Conservation (phyloP, 1,140 invertebrate genomes). For the Drosophila ambigua region DNA sequence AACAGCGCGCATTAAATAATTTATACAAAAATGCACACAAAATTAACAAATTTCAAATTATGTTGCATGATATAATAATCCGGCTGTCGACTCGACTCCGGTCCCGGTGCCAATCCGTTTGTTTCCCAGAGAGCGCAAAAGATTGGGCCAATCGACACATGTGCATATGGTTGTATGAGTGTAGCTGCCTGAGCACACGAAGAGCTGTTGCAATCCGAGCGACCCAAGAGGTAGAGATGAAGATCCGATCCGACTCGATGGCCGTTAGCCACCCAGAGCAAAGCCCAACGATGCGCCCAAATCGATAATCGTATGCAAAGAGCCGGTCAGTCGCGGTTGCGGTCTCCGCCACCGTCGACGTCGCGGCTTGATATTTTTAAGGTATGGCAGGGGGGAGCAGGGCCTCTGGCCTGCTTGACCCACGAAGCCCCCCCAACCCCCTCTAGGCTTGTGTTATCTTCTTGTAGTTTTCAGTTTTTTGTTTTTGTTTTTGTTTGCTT, state of each 20-base stretch:
- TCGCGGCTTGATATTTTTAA: no score
- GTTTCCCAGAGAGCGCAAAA: neutral
- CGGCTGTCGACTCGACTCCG: conserved; percentile 26
- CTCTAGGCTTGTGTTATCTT: conserved; percentile 45
- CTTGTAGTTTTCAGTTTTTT: conserved; percentile 27
- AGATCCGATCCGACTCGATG: neutral
- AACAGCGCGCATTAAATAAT: conserved; percentile 76
- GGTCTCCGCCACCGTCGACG: conserved; percentile 3
- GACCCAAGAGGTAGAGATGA: conserved; percentile 10
- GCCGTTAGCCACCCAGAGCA: no score
- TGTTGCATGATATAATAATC: conserved; percentile 74
- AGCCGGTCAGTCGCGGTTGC: conserved; percentile 58
- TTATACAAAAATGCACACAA: conserved; percentile 78
- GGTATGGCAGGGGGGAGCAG: no score
- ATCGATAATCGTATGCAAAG: conserved; percentile 80
- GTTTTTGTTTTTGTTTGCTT: conserved; percentile 6
- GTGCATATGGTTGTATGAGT: no score
- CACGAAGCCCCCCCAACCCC: conserved; percentile 3
- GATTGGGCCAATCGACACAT: conserved; percentile 52
- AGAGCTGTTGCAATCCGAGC: conserved; percentile 55
- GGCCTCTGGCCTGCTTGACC: neutral
- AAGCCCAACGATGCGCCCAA: conserved; percentile 29
- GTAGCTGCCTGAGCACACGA: no score
- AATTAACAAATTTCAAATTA: conserved; percentile 73
- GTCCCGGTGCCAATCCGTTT: conserved; percentile 29